A percentile compares a stretch with the other conserved stretches of the same genome.
Conservation (phyloP, 1,140 invertebrate species). For the Lepidurus apus region DNA sequence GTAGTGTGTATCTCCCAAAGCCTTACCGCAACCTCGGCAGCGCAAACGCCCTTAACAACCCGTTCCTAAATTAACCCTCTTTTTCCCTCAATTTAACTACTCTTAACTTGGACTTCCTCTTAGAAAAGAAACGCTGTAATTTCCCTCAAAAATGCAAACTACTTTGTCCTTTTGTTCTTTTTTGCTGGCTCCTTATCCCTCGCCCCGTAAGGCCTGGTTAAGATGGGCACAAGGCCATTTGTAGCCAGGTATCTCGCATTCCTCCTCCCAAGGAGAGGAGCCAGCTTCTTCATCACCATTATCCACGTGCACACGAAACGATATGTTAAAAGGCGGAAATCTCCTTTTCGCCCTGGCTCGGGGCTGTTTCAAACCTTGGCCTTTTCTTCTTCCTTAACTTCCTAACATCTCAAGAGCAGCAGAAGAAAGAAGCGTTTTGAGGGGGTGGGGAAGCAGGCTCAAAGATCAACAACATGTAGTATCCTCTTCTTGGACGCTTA, state of each 20-base stretch:
- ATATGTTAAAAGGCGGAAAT: too few relatives aligned
- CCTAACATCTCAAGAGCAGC: too few relatives aligned
- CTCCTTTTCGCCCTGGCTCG: too few relatives aligned
- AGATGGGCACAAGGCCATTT: background rate
- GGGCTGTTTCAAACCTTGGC: too few relatives aligned
- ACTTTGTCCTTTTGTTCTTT: background rate
- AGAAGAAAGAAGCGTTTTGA: too few relatives aligned
- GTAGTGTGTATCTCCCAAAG: too few relatives aligned
- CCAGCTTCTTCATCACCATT: background rate
- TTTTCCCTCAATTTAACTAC: background rate
- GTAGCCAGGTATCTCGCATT: background rate
- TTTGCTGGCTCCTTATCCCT: background rate
- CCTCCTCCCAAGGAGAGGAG: background rate
- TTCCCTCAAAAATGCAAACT: background rate
- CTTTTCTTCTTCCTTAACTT: too few relatives aligned
- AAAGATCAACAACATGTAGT: too few relatives aligned
- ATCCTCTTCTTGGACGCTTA: too few relatives aligned
- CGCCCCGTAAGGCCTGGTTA: background rate
- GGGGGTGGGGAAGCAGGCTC: too few relatives aligned
- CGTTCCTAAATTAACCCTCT: background rate
- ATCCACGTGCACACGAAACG: background rate
- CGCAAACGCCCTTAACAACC: constrained; percentile 14
- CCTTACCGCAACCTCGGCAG: background rate
- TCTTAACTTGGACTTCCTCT: background rate
- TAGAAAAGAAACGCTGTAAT: too few relatives aligned